A percentile compares a stretch with the other conserved stretches of the same genome.
phyloP scores from a whole-genome alignment of 2,797 vertebrate genomes.

The Poeciliopsis infans region DNA sequence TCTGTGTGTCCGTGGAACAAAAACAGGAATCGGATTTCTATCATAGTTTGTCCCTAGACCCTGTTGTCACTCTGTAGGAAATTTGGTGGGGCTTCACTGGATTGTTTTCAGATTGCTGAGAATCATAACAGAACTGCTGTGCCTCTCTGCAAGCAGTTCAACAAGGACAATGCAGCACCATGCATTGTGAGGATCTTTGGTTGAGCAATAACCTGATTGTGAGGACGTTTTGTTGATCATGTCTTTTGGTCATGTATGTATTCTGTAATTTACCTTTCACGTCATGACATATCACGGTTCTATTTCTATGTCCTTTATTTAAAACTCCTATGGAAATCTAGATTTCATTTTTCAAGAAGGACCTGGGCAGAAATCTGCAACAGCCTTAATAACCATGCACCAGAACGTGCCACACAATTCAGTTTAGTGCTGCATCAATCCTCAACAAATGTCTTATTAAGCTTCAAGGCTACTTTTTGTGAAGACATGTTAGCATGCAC shows the following conservation, averaged over 20 bases:
- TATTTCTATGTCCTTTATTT: neutral
- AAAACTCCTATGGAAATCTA: too few relatives aligned
- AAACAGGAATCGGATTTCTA: constrained; percentile 54
- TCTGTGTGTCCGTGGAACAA: constrained; percentile 34
- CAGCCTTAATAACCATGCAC: neutral
- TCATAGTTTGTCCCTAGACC: constrained; percentile 35
- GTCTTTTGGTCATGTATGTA: neutral
- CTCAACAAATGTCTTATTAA: neutral
- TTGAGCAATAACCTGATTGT: constrained; percentile 1
- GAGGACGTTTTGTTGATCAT: neutral
- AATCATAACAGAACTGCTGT: constrained; percentile 16
- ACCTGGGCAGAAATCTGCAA: too few relatives aligned
- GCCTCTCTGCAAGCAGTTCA: constrained; percentile 20
- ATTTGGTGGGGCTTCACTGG: constrained; percentile 25
- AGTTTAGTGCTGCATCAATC: neutral
- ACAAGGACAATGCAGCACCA: constrained; percentile 17
- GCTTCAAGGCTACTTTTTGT: neutral
- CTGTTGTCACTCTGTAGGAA: constrained; percentile 42
- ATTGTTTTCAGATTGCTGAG: constrained; percentile 29
- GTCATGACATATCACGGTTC: neutral
- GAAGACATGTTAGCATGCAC: constrained; percentile 7
- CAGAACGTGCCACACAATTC: too few relatives aligned
- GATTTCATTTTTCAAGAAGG: too few relatives aligned
- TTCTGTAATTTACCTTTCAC: neutral
- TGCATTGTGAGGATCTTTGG: constrained; percentile 11